phyloP scores from a whole-genome alignment of 2,113 vertebrate genomes.

The Microcebus griseorufus region DNA sequence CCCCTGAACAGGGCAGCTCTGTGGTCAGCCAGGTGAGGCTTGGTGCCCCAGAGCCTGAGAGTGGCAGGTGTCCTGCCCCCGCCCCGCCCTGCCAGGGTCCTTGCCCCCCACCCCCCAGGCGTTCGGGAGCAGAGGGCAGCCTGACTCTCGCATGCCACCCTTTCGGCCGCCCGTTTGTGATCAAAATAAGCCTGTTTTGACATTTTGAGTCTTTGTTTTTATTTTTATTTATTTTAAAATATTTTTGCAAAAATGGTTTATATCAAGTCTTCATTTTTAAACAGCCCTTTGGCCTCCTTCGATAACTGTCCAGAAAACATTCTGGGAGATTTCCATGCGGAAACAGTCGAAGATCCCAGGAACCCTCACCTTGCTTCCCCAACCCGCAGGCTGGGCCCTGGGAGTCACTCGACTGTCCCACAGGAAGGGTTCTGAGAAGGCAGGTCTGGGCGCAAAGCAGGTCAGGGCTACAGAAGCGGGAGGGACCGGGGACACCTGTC shows the following conservation, averaged over 20 bases:
- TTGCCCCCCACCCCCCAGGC: accelerated
- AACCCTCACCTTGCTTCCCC: accelerated
- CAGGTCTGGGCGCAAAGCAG: neutral
- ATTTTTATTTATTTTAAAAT: neutral
- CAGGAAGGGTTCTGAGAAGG: accelerated
- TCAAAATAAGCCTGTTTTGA: neutral
- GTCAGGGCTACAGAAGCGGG: accelerated
- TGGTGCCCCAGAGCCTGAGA: neutral
- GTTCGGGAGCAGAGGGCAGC: neutral
- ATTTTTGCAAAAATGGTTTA: neutral
- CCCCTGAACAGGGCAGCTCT: accelerated
- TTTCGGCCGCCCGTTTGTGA: accelerated
- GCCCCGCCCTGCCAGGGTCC: accelerated
- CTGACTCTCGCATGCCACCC: accelerated
- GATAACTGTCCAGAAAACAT: neutral
- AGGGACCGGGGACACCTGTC: neutral
- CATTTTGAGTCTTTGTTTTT: neutral
- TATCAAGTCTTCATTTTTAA: neutral
- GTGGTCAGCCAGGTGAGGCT: neutral
- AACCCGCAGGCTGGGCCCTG: neutral
- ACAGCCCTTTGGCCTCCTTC: neutral
- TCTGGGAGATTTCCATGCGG: neutral
- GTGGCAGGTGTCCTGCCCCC: accelerated
- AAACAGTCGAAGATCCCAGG: neutral
- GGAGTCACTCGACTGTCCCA: neutral